Percentiles rank a stretch among this genome's conserved stretches.
Conservation (phyloP, 2,888 invertebrate species). For the Torymus tubicola region DNA sequence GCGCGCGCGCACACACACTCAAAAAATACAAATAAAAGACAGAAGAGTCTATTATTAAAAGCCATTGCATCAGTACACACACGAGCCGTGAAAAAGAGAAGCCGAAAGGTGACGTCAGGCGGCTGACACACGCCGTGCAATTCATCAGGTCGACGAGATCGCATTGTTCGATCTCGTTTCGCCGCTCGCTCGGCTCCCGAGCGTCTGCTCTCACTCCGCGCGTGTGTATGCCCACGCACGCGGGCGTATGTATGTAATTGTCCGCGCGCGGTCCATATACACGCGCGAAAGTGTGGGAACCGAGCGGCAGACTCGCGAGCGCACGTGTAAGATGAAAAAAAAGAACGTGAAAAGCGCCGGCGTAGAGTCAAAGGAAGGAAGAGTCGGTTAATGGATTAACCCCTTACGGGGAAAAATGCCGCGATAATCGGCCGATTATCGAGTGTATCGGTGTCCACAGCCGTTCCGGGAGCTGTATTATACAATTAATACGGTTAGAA, state of each 20-base stretch:
- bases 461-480: background rate
- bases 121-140: background rate
- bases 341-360: background rate
- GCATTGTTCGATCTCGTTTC: background rate
- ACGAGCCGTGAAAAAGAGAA: background rate
- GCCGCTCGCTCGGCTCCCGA: background rate
- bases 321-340: background rate
- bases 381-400: background rate
- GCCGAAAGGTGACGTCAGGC: background rate
- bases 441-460: no score
- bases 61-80: background rate
- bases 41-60: background rate
- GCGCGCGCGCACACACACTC: no score
- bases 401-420: slow-evolving; percentile 35
- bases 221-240: slow-evolving; percentile 5
- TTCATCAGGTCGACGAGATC: background rate
- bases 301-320: background rate
- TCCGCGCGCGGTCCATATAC: background rate
- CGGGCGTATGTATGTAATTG: no score
- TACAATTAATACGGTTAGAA: no score
- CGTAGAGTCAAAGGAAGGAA: background rate
- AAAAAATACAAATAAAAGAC: background rate
- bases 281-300: slow-evolving; percentile 54
- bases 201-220: background rate
- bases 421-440: slow-evolving; percentile 12